These are phyloP conservation scores for Vulpes lagopus DNA, from an alignment of 2,113 vertebrate species.

Conservation along the genomic window DNA sequence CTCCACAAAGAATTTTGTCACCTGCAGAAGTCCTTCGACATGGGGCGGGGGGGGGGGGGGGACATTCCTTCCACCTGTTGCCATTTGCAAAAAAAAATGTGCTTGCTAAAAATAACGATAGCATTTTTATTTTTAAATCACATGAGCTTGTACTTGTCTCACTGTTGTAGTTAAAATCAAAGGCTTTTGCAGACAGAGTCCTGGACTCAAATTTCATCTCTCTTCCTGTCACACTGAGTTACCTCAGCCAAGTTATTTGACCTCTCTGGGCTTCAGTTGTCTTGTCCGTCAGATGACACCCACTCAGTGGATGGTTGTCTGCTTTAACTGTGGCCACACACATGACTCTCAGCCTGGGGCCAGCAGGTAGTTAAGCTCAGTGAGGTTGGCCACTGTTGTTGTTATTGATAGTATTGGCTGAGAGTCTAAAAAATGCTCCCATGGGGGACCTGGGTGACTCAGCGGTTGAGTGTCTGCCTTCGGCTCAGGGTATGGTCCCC, in stretches of 20 bases:
- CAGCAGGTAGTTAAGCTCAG: fast-evolving
- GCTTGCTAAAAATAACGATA: not conserved
- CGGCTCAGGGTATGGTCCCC: no score
- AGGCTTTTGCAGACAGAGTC: not conserved
- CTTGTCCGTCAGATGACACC: not conserved
- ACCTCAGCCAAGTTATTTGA: not conserved
- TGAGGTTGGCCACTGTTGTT: not conserved
- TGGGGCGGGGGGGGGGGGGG: not conserved
- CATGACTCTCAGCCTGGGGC: not conserved
- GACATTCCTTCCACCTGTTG: not conserved
- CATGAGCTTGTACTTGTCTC: not conserved
- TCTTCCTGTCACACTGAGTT: not conserved
- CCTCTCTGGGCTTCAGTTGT: not conserved
- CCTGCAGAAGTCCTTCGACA: not conserved
- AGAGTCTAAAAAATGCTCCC: not conserved
- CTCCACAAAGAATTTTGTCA: not conserved
- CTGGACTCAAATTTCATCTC: not conserved
- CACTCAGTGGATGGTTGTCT: not conserved
- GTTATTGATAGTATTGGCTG: not conserved
- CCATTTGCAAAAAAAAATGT: not conserved
- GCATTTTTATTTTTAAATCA: not conserved
- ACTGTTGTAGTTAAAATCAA: not conserved
- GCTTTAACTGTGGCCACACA: not conserved
- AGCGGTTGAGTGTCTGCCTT: no score
- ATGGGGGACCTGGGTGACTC: no score